Conservation (phyloP, 2,113 vertebrate species). For the Hystrix brachyura region DNA sequence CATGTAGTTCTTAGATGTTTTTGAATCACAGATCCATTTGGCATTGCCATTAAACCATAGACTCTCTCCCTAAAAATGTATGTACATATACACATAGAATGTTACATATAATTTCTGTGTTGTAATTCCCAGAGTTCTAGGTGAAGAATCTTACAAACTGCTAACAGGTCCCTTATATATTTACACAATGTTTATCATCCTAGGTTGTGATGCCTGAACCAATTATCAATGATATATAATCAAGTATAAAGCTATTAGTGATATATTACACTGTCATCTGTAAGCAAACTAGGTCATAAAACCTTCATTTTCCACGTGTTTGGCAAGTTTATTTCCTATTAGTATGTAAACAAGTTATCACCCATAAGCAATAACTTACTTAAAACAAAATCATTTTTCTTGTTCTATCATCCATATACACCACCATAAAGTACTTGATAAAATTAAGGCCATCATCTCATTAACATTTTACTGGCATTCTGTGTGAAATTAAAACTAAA, state of each 20-base stretch:
- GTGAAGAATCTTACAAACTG: not conserved
- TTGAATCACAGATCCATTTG: not conserved
- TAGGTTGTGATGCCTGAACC: constrained; percentile 31
- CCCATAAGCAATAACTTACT: not conserved
- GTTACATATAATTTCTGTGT: constrained; percentile 3
- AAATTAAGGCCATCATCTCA: constrained; percentile 18
- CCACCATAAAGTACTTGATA: not conserved
- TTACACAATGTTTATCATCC: not conserved
- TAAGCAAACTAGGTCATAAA: not conserved
- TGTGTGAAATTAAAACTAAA: constrained; percentile 23
- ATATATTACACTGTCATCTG: constrained; percentile 22
- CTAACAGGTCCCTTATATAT: not conserved
- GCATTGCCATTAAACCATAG: constrained; percentile 2
- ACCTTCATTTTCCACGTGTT: constrained; percentile 13
- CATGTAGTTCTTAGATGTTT: not conserved
- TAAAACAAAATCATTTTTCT: constrained; percentile 47
- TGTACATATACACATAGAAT: not conserved
- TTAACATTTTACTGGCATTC: constrained; percentile 16
- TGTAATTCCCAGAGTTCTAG: constrained; percentile 10
- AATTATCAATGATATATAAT: not conserved
- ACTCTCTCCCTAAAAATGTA: constrained; percentile 10
- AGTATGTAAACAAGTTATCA: constrained; percentile 19
- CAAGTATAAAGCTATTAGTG: not conserved
- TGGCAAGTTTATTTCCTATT: not conserved
- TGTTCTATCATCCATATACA: constrained; percentile 6